Evolutionary conservation across 2,888 invertebrate species (phyloP), one percentile per base, ranked within the genome.

Genomic region (Synergus itoensis): DNA sequence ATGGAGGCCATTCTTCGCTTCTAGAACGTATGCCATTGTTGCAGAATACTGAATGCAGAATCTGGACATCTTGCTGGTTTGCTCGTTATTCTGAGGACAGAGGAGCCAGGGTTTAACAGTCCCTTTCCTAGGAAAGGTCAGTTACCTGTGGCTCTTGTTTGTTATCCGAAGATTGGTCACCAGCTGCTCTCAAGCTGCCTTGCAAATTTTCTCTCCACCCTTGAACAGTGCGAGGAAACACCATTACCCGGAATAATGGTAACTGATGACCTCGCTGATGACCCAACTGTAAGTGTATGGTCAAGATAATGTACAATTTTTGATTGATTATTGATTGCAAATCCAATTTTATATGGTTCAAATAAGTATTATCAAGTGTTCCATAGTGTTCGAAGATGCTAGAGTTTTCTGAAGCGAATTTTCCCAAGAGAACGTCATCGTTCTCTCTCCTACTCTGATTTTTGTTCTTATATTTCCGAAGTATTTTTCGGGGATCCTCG

Each of bases 401-500:
- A 28, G 28, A 28, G 28, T 28, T 73, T n/a, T 53, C n/a, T n/a
- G 53, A 4, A 16, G 7, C 7, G 53, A 53, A 53, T 53, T 53
- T n/a, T 7, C 53, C 53, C 2, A n/a, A n/a, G 7, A 8, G n/a
- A n/a, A 53, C n/a, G n/a, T n/a, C 60, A 21, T 60, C 21, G 14
- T 60, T 60, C 21, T 11, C 48, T 65, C 63, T 45, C 28, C 43
- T 60, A 76, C 53, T 62, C 28, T 62, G 60, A 16, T 43, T 75
- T 81, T 85, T 83, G 60, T 60, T 60, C 21, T 60, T 60, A 60
- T 60, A 60, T 60, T 60, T 28, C 21, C 5, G 21, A 21, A 21
- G 11, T 3, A 60, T 21, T 60, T 60, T 60, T 60, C 18, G 60
- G 21, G 60, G 14, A 21, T 60, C 21, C 21, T 60, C 21, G 60